Conservation (phyloP, 2,113 vertebrate genomes). For the Xiphophorus maculatus region DNA sequence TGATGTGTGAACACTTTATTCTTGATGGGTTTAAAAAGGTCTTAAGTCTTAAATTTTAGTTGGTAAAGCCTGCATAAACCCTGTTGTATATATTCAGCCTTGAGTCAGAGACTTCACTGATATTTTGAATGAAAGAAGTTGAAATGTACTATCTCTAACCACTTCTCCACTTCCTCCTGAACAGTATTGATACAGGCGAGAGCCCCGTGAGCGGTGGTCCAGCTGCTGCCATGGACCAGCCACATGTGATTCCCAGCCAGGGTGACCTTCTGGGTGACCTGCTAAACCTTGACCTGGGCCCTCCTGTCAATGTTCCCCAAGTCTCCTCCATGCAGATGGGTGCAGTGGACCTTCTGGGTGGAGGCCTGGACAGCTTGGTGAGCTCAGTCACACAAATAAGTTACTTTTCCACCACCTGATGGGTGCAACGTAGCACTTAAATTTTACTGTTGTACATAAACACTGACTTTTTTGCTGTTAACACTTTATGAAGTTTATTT, state of each 20-base stretch:
- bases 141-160: background rate
- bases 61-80: no score
- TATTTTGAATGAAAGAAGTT: background rate
- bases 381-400: constrained; percentile 52
- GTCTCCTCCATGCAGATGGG: constrained; percentile 95
- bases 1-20: no score
- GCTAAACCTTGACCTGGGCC: constrained; percentile 94
- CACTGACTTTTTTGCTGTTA: background rate
- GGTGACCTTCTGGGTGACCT: constrained; percentile 95
- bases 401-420: background rate
- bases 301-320: constrained; percentile 92
- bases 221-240: constrained; percentile 86
- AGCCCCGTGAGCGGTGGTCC: constrained; percentile 88
- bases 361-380: constrained; percentile 96
- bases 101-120: background rate
- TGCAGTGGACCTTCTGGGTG: constrained; percentile 94
- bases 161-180: background rate
- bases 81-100: no score
- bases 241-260: constrained; percentile 92
- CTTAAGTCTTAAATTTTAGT: no score
- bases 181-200: constrained; percentile 90
- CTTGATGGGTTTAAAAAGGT: no score
- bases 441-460: background rate
- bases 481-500: background rate
- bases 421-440: background rate